phyloP scores from a whole-genome alignment of 2,888 invertebrate genomes.

The Trimorus sp. region DNA sequence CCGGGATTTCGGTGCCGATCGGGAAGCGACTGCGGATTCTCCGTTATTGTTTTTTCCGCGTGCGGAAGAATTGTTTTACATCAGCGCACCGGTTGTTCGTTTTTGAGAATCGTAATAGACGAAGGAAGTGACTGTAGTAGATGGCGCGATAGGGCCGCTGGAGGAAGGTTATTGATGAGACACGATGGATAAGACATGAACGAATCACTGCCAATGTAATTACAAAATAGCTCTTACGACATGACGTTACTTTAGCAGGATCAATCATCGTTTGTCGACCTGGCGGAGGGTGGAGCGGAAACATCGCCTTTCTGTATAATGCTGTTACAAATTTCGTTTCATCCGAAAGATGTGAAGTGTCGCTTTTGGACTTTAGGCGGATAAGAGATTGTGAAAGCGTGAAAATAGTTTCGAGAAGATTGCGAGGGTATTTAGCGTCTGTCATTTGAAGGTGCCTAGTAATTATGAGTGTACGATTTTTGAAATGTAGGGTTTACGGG shows the following conservation, averaged over 20 bases:
- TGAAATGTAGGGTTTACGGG: too few relatives aligned
- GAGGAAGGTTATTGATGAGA: constrained; percentile 78
- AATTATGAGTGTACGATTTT: too few relatives aligned
- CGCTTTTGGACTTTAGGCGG: constrained; percentile 12
- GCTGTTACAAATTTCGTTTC: constrained; percentile 43
- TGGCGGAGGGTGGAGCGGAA: constrained; percentile 44
- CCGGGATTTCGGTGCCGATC: not conserved
- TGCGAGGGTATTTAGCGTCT: too few relatives aligned
- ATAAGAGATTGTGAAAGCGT: not conserved
- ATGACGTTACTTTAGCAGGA: constrained; percentile 73
- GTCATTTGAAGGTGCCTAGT: too few relatives aligned
- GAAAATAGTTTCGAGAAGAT: not conserved
- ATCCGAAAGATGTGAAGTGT: constrained; percentile 22
- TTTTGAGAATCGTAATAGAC: constrained; percentile 41
- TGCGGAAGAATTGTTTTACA: constrained; percentile 51
- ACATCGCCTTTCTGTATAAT: constrained; percentile 31
- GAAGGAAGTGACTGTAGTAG: constrained; percentile 52
- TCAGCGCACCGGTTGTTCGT: constrained; percentile 29
- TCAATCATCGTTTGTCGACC: constrained; percentile 75
- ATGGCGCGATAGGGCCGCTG: constrained; percentile 50
- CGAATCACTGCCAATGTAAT: constrained; percentile 77
- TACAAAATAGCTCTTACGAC: constrained; percentile 76
- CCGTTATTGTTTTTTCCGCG: constrained; percentile 49
- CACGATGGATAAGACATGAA: constrained; percentile 76
- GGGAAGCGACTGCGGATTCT: constrained; percentile 53